Conservation (phyloP, 2,888 invertebrate species). For the Lasius platythorax region DNA sequence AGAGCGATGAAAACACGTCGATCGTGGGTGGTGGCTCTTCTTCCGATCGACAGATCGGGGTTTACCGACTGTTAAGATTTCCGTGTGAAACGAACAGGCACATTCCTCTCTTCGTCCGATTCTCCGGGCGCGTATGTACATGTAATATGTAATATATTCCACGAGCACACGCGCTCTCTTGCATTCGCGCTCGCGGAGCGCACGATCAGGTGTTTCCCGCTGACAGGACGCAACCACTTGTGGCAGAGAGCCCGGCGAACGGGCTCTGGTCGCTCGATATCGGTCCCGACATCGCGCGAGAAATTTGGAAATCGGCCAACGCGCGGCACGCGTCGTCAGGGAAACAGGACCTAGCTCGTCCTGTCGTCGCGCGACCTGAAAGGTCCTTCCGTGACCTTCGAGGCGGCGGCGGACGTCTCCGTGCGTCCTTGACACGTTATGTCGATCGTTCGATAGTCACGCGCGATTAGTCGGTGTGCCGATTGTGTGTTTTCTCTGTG, state of each 20-base stretch:
- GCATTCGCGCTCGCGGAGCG: background rate
- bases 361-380: slow-evolving; percentile 17
- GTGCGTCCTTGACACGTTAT: slow-evolving; percentile 46
- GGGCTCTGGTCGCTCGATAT: slow-evolving; percentile 33
- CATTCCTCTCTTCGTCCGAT: background rate
- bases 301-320: slow-evolving; percentile 58
- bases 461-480: slow-evolving; percentile 29
- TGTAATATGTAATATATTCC: background rate
- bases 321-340: slow-evolving; percentile 31
- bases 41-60: slow-evolving; percentile 39
- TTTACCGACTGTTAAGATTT: slow-evolving; percentile 15
- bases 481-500: slow-evolving; percentile 39
- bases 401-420: slow-evolving; percentile 8
- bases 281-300: slow-evolving; percentile 12
- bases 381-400: slow-evolving; percentile 54
- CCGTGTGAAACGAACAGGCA: slow-evolving; percentile 3
- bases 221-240: slow-evolving; percentile 83
- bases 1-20: slow-evolving; percentile 33
- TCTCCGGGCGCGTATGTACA: background rate
- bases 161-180: background rate
- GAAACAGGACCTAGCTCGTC: slow-evolving; percentile 30
- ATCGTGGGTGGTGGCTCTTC: slow-evolving; percentile 57
- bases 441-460: slow-evolving; percentile 36
- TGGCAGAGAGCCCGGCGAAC: slow-evolving; percentile 75
- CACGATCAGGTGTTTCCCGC: slow-evolving; percentile 38